Conservation (phyloP, 1,140 invertebrate genomes). For the Metaphire vulgaris region DNA sequence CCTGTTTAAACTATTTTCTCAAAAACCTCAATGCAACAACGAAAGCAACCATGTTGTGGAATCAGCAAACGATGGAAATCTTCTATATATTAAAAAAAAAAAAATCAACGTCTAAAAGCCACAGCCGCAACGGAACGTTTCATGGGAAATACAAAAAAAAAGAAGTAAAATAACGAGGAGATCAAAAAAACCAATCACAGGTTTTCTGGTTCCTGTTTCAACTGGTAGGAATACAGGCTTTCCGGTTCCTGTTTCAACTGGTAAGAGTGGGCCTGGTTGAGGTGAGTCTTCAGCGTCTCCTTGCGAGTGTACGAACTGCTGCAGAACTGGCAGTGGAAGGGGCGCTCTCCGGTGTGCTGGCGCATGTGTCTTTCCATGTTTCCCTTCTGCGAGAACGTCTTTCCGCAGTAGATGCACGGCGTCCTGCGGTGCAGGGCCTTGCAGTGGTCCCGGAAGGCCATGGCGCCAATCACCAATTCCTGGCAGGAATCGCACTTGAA, state of each 20-base stretch:
- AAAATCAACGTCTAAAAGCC: no score
- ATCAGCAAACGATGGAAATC: no score
- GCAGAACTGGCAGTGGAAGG: slow-evolving; percentile 55
- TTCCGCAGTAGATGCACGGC: slow-evolving; percentile 32
- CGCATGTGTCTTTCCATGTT: slow-evolving; percentile 59
- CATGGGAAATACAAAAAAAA: no score
- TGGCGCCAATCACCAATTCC: neutral
- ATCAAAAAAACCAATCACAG: neutral
- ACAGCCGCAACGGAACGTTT: no score
- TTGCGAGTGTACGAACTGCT: slow-evolving; percentile 94
- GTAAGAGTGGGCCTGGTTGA: slow-evolving; percentile 8
- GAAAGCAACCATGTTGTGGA: no score
- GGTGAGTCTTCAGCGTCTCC: slow-evolving; percentile 95
- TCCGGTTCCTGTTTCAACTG: neutral
- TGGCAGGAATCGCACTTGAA: slow-evolving; percentile 15
- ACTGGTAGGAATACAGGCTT: neutral
- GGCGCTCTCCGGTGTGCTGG: slow-evolving; percentile 35
- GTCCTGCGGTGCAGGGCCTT: slow-evolving; percentile 6
- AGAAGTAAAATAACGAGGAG: neutral
- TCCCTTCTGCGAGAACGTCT: slow-evolving; percentile 94
- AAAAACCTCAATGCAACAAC: no score
- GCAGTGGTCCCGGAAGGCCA: slow-evolving; percentile 9
- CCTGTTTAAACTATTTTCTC: no score
- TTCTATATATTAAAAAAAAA: no score
- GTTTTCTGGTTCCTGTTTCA: neutral